Percentiles rank a stretch among this genome's conserved stretches.
phyloP scores from a whole-genome alignment of 2,113 vertebrate species.

The Nyctibius bracteatus region DNA sequence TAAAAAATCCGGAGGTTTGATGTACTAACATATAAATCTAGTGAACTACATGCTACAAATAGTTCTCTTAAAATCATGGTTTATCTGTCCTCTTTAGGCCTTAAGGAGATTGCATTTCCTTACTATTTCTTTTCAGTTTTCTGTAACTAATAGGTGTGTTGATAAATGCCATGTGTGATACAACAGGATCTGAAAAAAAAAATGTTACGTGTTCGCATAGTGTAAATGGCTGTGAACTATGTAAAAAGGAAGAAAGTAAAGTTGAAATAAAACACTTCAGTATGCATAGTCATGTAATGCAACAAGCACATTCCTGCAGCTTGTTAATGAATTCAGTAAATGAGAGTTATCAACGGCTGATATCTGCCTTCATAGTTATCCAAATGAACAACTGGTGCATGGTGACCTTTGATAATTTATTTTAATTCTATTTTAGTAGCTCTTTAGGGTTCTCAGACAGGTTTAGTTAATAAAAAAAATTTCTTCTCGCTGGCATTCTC shows the following conservation, averaged over 20 bases:
- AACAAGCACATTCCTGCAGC: conserved; percentile 10
- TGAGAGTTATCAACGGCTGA: conserved; percentile 25
- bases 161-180: neutral
- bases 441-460: conserved; percentile 1
- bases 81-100: neutral
- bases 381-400: conserved; percentile 18
- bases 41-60: neutral
- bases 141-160: neutral
- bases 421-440: neutral
- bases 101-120: neutral
- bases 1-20: neutral
- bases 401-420: conserved; percentile 50
- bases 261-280: neutral
- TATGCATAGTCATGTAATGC: conserved; percentile 7
- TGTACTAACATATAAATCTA: neutral
- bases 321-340: conserved; percentile 49
- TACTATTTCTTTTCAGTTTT: neutral
- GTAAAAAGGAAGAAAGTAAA: neutral
- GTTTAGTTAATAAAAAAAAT: neutral
- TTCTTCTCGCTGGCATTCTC: neutral
- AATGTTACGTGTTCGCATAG: neutral
- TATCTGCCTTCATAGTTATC: conserved; percentile 30
- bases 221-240: neutral
- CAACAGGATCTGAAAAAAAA: neutral
- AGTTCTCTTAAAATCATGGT: neutral